phyloP scores from a whole-genome alignment of 1,140 invertebrate species.

The Epicauta chinensis region DNA sequence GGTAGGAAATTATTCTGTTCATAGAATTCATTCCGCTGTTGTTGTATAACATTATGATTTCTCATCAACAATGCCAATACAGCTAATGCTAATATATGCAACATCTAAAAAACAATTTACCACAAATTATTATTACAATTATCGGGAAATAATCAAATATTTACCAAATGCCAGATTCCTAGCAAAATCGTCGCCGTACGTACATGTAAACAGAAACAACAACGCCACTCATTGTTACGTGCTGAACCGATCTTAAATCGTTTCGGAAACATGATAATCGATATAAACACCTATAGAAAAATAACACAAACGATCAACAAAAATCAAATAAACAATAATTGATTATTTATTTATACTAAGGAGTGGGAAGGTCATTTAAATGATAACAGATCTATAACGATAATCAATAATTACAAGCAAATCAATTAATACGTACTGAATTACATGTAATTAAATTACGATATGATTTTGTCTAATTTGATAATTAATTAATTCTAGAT shows the following conservation, averaged over 20 bases:
- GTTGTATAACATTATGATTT: conserved; percentile 49
- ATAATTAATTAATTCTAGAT: too few species aligned
- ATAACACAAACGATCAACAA: neutral
- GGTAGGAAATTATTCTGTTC: conserved; percentile 49
- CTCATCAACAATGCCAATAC: conserved; percentile 66
- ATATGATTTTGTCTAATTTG: too few species aligned
- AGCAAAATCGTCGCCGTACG: conserved; percentile 73
- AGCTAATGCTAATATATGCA: conserved; percentile 63
- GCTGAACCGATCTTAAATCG: conserved; percentile 56
- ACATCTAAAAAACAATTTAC: conserved; percentile 51
- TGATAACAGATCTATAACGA: too few species aligned
- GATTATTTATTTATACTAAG: too few species aligned
- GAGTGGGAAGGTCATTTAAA: too few species aligned
- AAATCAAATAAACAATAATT: neutral
- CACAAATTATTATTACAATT: neutral
- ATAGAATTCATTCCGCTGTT: conserved; percentile 23
- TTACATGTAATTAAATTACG: too few species aligned
- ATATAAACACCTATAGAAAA: too few species aligned
- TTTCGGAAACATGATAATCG: conserved; percentile 51
- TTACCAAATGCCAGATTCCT: conserved; percentile 76
- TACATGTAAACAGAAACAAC: conserved; percentile 77
- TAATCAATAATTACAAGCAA: too few species aligned
- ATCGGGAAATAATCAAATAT: conserved; percentile 23
- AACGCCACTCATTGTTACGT: conserved; percentile 63
- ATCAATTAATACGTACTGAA: too few species aligned